Conservation (phyloP, 1,140 invertebrate species). For the Camponotus vicinus region DNA sequence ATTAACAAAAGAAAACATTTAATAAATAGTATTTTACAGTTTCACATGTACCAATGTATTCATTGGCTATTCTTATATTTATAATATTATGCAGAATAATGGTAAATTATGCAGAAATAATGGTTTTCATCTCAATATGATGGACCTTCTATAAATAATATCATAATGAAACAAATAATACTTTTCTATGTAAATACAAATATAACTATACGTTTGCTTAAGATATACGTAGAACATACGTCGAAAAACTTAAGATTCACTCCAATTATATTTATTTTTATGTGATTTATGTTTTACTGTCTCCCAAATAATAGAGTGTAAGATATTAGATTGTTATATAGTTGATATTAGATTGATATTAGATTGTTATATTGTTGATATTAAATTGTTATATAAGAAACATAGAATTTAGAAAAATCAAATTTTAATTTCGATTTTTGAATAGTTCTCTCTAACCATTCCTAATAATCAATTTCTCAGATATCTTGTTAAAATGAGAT, state of each 20-base stretch:
- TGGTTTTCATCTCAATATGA: neutral
- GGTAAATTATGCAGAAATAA: neutral
- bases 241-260: neutral
- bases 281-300: neutral
- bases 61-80: too few relatives aligned
- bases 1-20: too few relatives aligned
- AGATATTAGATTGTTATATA: neutral
- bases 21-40: too few relatives aligned
- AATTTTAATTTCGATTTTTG: neutral
- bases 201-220: neutral
- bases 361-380: neutral
- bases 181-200: neutral
- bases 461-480: neutral
- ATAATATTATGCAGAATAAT: too few relatives aligned
- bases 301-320: neutral
- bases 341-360: neutral
- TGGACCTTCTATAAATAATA: neutral
- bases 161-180: neutral
- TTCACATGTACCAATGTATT: too few relatives aligned
- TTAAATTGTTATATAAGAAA: slow-evolving; percentile 3
- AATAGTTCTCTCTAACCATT: neutral
- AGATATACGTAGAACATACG: neutral
- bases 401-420: neutral
- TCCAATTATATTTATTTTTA: neutral
- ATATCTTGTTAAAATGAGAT: neutral